These are phyloP conservation scores for Plotosus lineatus DNA, from an alignment of 2,113 vertebrate species.

Conservation along the genomic window DNA sequence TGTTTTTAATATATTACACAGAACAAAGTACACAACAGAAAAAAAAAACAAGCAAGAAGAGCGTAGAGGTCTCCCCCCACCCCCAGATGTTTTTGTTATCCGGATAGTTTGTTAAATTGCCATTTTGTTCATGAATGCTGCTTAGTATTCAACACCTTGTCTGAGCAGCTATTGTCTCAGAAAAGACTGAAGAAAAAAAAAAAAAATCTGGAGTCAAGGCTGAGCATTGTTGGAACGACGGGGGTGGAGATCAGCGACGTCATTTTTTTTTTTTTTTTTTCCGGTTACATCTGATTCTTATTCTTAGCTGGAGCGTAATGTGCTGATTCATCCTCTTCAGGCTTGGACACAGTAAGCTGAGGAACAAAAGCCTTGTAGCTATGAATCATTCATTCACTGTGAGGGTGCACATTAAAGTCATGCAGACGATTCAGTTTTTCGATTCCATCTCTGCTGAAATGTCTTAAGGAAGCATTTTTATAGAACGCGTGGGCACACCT, in stretches of 20 bases:
- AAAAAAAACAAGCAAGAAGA: not conserved
- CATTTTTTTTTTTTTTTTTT: not conserved
- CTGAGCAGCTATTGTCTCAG: slow-evolving; percentile 32
- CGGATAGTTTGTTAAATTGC: slow-evolving; percentile 9
- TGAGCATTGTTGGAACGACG: slow-evolving; percentile 26
- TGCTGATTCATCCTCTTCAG: slow-evolving; percentile 40
- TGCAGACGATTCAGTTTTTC: not conserved
- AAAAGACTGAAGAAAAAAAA: too few species aligned
- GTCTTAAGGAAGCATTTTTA: not conserved
- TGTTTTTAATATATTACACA: not conserved
- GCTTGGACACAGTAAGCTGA: not conserved
- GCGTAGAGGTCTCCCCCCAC: too few species aligned
- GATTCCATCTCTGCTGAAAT: not conserved
- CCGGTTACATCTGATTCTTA: slow-evolving; percentile 8
- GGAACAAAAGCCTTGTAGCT: not conserved
- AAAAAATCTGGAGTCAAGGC: not conserved
- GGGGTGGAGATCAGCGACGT: not conserved
- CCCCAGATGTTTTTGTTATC: not conserved
- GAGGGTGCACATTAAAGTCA: not conserved
- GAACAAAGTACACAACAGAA: not conserved
- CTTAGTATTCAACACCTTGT: slow-evolving; percentile 7
- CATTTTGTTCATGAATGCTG: not conserved
- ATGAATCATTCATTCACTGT: not conserved
- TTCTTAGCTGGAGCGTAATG: not conserved
- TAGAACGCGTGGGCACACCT: not conserved